A percentile compares a stretch with the other conserved stretches of the same genome.
Evolutionary conservation across 2,888 invertebrate species (phyloP).

Genomic region (Minunthozetes semirufus): DNA sequence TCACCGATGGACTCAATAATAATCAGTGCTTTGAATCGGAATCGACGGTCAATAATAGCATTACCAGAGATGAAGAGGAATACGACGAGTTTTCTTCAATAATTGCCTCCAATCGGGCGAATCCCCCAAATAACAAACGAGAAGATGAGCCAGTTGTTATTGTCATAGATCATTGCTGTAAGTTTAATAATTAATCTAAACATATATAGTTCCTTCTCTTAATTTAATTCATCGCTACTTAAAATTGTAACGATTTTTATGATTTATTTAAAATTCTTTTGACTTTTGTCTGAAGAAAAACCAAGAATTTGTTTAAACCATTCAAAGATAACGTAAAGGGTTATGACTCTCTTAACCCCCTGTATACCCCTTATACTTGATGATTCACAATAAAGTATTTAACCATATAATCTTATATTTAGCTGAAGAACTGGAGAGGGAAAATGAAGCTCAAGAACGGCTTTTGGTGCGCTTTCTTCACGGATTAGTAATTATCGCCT

Average conservation of each 20-base stretch:
- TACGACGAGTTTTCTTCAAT: not conserved
- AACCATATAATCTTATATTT: too few species aligned
- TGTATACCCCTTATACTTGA: too few species aligned
- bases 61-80: not conserved
- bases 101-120: not conserved
- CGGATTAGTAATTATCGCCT: slow-evolving; percentile 29
- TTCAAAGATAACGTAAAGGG: too few species aligned
- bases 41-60: not conserved
- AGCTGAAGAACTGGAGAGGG: too few species aligned
- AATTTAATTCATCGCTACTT: too few species aligned
- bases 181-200: not conserved
- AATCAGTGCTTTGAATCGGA: not conserved
- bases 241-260: too few species aligned
- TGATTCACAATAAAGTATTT: too few species aligned
- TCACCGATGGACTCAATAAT: not conserved
- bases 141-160: not conserved
- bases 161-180: not conserved
- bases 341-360: not conserved
- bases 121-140: not conserved
- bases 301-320: too few species aligned
- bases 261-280: too few species aligned
- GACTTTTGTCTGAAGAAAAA: too few species aligned
- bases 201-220: too few species aligned
- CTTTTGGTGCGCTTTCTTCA: slow-evolving; percentile 16
- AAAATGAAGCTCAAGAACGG: not conserved